Evolutionary conservation across 2,888 invertebrate genomes (phyloP), one percentile per base, ranked within the genome.

Genomic region (Hemaris fuciformis): DNA sequence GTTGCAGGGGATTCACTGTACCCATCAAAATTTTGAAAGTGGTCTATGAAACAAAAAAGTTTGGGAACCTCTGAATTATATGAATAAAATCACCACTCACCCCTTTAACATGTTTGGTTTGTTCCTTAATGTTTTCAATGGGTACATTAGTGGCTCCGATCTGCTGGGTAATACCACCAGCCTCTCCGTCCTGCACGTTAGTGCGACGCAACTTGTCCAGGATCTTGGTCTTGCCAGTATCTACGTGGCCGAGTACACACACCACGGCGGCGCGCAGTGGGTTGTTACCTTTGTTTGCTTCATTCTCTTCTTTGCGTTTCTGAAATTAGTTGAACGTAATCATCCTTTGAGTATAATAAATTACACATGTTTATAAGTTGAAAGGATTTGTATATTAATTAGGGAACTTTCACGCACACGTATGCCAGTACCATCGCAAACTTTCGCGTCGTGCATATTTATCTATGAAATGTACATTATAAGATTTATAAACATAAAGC

Each of bases 91-190:
- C 13, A 13, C 10, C 41, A 93, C 95, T 93, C 85, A 97, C 97
- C 79, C 96, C 97, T 92, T 98, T 98, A 10, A 99, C 98, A 90
- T 98, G 96, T 86, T 95, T 98, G 10, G 98, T 97, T 81, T 99
- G 97, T 71, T 99, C 99, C 79, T 96, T 96, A 72, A 99, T 98
- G 53, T 99, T 98, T 61, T 98, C 97, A 63, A 97, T 96, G 2
- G 99, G 99, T 23, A 99, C 99, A 89, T 99, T 99, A 5, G 99
- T 99, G 18, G 99, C 99, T 66, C 99, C 99, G 73, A 99, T 99
- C 93, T 99, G 99, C 84, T 99, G 99, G 0, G 99, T 99, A 67
- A 99, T 99, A 68, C 99, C 99, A 48, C 99, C 99, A 1, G 99
- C 99, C 91, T 99, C 99, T 0, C 97, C 97, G 71, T 98, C 98